phyloP scores from a whole-genome alignment of 2,113 vertebrate genomes.

The Tor tambroides region DNA sequence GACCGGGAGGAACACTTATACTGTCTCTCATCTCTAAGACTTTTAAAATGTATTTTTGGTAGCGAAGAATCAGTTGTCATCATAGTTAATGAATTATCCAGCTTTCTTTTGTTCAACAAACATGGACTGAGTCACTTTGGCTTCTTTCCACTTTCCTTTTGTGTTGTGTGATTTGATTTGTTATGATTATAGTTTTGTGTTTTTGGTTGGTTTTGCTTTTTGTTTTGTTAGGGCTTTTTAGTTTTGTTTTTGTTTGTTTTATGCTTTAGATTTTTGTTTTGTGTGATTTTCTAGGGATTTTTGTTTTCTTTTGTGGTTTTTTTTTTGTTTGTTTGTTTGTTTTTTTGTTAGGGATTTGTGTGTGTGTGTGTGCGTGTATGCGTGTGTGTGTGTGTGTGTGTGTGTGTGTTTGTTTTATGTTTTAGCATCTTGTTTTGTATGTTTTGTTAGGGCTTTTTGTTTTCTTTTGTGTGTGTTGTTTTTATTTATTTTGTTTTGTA shows the following conservation, averaged over 20 bases:
- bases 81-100: not conserved
- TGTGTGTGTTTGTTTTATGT: not conserved
- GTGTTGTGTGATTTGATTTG: not conserved
- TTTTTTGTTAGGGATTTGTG: no score
- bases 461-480: not conserved
- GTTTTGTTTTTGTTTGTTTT: no score
- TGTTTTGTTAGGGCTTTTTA: no score
- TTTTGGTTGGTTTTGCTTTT: not conserved
- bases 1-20: not conserved
- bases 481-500: no score
- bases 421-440: not conserved
- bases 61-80: not conserved
- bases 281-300: not conserved
- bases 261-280: no score
- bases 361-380: no score
- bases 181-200: not conserved
- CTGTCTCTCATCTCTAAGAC: not conserved
- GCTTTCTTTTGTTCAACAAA: not conserved
- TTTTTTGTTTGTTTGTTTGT: no score
- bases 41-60: not conserved
- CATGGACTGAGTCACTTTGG: not conserved
- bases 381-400: no score
- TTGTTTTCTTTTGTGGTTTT: no score
- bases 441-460: not conserved
- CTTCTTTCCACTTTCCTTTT: not conserved